Evolutionary conservation across 2,888 invertebrate genomes (phyloP).

Genomic region (Papilio demoleus): DNA sequence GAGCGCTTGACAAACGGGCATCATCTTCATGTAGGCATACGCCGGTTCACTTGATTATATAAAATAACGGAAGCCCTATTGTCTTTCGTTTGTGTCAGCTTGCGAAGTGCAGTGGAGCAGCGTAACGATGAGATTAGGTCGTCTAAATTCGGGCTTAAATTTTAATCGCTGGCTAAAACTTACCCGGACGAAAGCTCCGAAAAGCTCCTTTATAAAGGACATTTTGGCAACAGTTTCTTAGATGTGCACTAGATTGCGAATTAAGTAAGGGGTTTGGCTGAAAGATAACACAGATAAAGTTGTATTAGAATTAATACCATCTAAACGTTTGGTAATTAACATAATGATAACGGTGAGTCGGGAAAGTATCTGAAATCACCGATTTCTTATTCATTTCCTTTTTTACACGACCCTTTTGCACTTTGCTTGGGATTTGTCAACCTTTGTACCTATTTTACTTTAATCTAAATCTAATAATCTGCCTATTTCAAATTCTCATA

Average conservation of each 20-base stretch:
- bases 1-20: slow-evolving; percentile 39
- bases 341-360: background rate
- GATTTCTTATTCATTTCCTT: too few relatives aligned
- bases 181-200: slow-evolving; percentile 62
- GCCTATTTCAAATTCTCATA: too few relatives aligned
- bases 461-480: too few relatives aligned
- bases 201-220: slow-evolving; percentile 63
- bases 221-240: slow-evolving; percentile 68
- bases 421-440: too few relatives aligned
- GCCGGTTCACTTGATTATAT: slow-evolving; percentile 60
- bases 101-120: slow-evolving; percentile 72
- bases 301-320: slow-evolving; percentile 6
- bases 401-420: too few relatives aligned
- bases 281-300: slow-evolving; percentile 34
- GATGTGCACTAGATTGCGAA: slow-evolving; percentile 58
- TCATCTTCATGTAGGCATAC: slow-evolving; percentile 51
- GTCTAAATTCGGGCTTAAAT: slow-evolving; percentile 79
- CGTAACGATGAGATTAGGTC: slow-evolving; percentile 73
- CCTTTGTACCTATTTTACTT: too few relatives aligned
- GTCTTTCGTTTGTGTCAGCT: slow-evolving; percentile 61
- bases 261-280: slow-evolving; percentile 47
- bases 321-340: background rate
- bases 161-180: slow-evolving; percentile 74
- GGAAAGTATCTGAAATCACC: too few relatives aligned
- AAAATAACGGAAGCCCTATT: slow-evolving; percentile 63